Base-by-base conservation (phyloP, 2,888 invertebrate species). In the Eristalis arbustorum region DNA sequence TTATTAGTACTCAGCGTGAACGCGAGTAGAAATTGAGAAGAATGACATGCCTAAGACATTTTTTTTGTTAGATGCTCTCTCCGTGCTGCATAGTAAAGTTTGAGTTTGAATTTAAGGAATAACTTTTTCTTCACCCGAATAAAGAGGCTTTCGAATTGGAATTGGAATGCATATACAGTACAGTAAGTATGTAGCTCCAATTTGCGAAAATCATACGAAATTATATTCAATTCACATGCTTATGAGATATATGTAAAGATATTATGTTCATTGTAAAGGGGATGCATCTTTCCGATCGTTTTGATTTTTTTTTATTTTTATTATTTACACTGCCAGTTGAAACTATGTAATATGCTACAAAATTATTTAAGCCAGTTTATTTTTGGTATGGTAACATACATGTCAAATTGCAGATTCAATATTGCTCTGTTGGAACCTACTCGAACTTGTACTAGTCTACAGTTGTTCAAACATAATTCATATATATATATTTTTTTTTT, bases 351-450 rank as follows among this genome's bases (percentile, higher is more conserved):
- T 84, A 79, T 85, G 76, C 84, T 85, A 85, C 84, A 77, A 76
- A 77, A 73, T 49, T 80, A 73, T 81, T 81, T 69, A 85, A 85
- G 84, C 84, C 61, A 79, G 62, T 73, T 66, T 69, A 76, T 57
- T 31, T 31, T 31, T 31, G 14, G n/a, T 73, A 72, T 75, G 75
- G 34, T 73, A 63, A 75, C 49, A 76, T 72, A 77, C 10, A 31
- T 31, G 31, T 84, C n/a, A 42, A 22, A 68, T 85, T 85, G 85
- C 76, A 81, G 77, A 62, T 73, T 74, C 42, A 68, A 57, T 49
- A 71, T 72, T 81, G 82, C 82, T 87, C 83, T 78, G 71, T 78
- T 83, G 83, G 71, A 83, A 83, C 87, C 87, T 87, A 87, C 87
- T 83, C 61, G 78, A 87, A 87, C 75, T 87, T 79, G 66, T 75